phyloP scores from a whole-genome alignment of 1,140 invertebrate genomes.

The Diachasmimorpha longicaudata region DNA sequence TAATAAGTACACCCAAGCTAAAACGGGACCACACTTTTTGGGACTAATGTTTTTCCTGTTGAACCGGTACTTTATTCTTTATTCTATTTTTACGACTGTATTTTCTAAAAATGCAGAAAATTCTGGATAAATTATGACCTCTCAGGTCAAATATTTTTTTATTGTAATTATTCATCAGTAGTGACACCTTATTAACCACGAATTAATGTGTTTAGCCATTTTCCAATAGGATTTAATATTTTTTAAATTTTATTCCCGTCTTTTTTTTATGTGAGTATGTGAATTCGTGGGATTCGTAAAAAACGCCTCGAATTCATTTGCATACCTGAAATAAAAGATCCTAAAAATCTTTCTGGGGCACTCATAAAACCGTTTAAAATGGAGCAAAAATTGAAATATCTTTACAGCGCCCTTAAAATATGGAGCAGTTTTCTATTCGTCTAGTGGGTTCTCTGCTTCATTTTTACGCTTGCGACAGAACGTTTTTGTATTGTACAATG shows the following conservation, averaged over 20 bases:
- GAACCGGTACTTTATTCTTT: neutral
- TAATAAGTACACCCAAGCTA: neutral
- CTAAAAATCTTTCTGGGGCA: neutral
- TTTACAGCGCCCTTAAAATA: neutral
- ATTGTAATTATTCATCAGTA: too few relatives aligned
- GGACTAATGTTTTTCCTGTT: neutral
- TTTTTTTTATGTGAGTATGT: too few relatives aligned
- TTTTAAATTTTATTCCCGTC: too few relatives aligned
- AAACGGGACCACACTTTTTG: neutral
- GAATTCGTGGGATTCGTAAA: neutral
- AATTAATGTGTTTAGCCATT: too few relatives aligned
- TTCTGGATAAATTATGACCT: neutral
- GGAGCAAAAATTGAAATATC: conserved; percentile 39
- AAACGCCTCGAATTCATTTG: neutral
- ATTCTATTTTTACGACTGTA: neutral
- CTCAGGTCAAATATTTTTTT: neutral
- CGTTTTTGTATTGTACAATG: neutral
- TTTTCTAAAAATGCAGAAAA: neutral
- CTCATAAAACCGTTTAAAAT: conserved; percentile 48
- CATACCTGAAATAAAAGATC: neutral
- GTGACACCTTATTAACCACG: too few relatives aligned
- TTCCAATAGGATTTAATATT: too few relatives aligned
- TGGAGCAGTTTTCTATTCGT: neutral
- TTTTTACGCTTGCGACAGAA: neutral
- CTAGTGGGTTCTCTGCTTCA: neutral